phyloP scores from a whole-genome alignment of 2,797 vertebrate species.

The Oreortyx pictus region DNA sequence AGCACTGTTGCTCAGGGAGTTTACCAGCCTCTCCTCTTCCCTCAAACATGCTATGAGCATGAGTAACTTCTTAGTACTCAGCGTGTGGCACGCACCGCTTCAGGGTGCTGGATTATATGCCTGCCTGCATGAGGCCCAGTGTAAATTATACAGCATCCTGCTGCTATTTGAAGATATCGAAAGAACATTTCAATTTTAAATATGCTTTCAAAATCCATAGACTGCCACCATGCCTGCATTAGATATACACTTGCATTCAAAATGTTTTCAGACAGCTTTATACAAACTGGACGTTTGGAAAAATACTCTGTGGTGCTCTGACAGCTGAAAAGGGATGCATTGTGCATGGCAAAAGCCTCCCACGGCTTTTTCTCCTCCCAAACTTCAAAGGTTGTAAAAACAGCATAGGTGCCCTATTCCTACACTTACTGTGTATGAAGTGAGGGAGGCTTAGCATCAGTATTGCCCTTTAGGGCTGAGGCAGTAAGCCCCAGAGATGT shows the following conservation, averaged over 20 bases:
- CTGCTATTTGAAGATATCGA: slow-evolving; percentile 24
- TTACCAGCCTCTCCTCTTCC: not conserved
- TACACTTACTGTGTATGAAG: not conserved
- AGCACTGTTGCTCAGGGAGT: not conserved
- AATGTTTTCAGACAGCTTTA: slow-evolving; percentile 23
- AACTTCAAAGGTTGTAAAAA: not conserved
- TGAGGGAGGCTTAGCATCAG: not conserved
- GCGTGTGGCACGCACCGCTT: not conserved
- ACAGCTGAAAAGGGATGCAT: slow-evolving; percentile 6
- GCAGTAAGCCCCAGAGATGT: not conserved
- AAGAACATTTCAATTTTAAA: slow-evolving; percentile 55
- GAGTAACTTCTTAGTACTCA: not conserved
- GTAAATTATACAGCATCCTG: slow-evolving; percentile 12
- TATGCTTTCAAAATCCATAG: slow-evolving; percentile 15
- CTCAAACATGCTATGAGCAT: not conserved
- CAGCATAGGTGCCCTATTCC: not conserved
- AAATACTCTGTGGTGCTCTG: not conserved
- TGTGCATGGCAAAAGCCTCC: not conserved
- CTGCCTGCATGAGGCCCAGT: not conserved
- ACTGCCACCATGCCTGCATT: not conserved
- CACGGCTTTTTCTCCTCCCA: not conserved
- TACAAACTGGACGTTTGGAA: not conserved
- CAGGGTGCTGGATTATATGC: slow-evolving; percentile 24
- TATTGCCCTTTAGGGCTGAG: not conserved
- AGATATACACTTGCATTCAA: not conserved